These are phyloP conservation scores for Lycia hirtaria DNA, from an alignment of 2,888 invertebrate species.

Conservation along the genomic window DNA sequence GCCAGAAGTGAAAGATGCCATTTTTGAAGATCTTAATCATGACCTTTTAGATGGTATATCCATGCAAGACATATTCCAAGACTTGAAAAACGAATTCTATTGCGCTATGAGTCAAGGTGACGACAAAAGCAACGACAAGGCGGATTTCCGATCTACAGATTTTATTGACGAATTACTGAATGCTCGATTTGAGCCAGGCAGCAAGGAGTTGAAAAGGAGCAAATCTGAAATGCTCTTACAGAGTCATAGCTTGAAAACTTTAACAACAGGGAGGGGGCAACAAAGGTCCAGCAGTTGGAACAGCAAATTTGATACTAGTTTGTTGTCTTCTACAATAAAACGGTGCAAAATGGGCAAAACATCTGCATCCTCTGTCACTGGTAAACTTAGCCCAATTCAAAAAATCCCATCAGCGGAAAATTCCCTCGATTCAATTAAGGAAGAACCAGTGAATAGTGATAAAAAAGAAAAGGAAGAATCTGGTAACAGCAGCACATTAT, in stretches of 20 bases:
- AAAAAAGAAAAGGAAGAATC: slow-evolving; percentile 71
- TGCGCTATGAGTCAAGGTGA: slow-evolving; percentile 75
- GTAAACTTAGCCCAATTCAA: slow-evolving; percentile 76
- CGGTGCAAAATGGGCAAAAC: slow-evolving; percentile 87
- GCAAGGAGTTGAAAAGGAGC: slow-evolving; percentile 86
- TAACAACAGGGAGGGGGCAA: slow-evolving; percentile 83
- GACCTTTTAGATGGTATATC: slow-evolving; percentile 93
- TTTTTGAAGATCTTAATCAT: slow-evolving; percentile 93
- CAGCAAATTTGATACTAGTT: slow-evolving; percentile 88
- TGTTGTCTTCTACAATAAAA: slow-evolving; percentile 87
- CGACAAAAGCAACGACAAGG: slow-evolving; percentile 73
- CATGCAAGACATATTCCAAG: slow-evolving; percentile 93
- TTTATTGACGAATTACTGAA: slow-evolving; percentile 85
- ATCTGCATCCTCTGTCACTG: slow-evolving; percentile 66
- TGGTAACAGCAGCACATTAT: slow-evolving; percentile 55
- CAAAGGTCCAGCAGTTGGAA: slow-evolving; percentile 90
- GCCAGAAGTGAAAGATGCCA: slow-evolving; percentile 94
- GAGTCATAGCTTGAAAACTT: slow-evolving; percentile 77
- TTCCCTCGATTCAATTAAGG: slow-evolving; percentile 70
- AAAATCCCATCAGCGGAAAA: slow-evolving; percentile 62
- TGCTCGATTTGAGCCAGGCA: slow-evolving; percentile 77
- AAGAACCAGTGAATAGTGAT: slow-evolving; percentile 57
- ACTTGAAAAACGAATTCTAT: slow-evolving; percentile 87
- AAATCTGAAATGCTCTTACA: slow-evolving; percentile 87
- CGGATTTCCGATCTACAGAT: slow-evolving; percentile 82